These are phyloP conservation scores for Tridacna crocea DNA, from an alignment of 2,888 invertebrate species.

Conservation along the genomic window DNA sequence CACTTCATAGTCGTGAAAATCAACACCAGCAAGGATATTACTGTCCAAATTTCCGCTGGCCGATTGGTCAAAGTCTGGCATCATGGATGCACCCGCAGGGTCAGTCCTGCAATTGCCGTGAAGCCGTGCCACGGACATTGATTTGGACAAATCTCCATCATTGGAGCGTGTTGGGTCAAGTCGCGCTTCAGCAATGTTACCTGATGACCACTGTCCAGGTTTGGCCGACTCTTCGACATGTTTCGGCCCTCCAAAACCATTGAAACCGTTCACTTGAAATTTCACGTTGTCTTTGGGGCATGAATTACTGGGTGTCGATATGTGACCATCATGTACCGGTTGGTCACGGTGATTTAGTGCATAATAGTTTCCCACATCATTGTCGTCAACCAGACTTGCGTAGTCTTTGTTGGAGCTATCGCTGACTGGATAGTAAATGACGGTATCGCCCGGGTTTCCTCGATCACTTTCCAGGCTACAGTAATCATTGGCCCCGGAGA, in stretches of 20 bases:
- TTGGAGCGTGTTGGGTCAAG: no score
- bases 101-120: no score
- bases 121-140: no score
- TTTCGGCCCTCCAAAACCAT: neutral
- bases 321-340: neutral
- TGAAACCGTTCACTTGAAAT: constrained; percentile 5
- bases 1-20: constrained; percentile 3
- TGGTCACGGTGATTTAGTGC: constrained; percentile 13
- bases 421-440: constrained; percentile 3
- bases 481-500: neutral
- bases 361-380: neutral
- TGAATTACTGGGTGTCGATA: neutral
- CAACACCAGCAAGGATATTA: neutral
- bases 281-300: neutral
- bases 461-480: constrained; percentile 19
- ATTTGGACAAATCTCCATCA: no score
- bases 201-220: no score
- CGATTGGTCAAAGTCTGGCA: no score
- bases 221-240: neutral
- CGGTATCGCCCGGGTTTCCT: neutral
- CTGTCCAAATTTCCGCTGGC: no score
- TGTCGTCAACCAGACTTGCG: constrained; percentile 6
- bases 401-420: constrained; percentile 20
- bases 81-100: no score
- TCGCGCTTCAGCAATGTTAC: no score